Evolutionary conservation across 2,888 invertebrate species (phyloP).

Genomic region (Chloromyia formosa): DNA sequence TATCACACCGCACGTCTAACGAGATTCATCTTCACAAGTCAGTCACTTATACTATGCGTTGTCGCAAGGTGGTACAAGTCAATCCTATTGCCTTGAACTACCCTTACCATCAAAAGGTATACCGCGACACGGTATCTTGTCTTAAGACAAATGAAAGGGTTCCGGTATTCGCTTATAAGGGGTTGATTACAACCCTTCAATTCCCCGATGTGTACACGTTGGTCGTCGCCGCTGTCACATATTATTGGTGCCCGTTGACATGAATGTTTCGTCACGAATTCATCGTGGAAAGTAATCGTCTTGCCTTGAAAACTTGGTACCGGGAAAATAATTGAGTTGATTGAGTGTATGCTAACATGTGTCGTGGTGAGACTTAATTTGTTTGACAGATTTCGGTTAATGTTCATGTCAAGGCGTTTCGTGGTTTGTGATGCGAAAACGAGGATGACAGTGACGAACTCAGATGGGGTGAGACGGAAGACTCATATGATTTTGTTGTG

Average conservation of each 20-base stretch:
- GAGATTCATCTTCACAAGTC: conserved; percentile 18
- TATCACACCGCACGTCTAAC: conserved; percentile 7
- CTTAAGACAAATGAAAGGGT: conserved; percentile 32
- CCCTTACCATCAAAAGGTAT: conserved; percentile 24
- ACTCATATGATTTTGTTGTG: too few relatives aligned
- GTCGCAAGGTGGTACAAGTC: not conserved
- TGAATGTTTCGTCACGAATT: conserved; percentile 49
- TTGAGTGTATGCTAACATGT: conserved; percentile 51
- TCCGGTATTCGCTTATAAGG: conserved; percentile 3
- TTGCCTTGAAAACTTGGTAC: conserved; percentile 48
- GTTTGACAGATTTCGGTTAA: conserved; percentile 51
- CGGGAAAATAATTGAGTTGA: conserved; percentile 47
- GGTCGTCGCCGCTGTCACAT: conserved; percentile 11
- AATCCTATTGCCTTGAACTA: not conserved
- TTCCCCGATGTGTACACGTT: not conserved
- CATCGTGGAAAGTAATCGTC: conserved; percentile 46
- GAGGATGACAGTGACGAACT: not conserved
- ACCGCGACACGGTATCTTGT: not conserved
- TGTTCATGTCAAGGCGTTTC: conserved; percentile 42
- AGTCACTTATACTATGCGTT: not conserved
- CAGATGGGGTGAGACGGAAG: too few relatives aligned
- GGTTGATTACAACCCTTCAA: conserved; percentile 29
- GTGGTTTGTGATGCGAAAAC: conserved; percentile 30
- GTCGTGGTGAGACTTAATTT: conserved; percentile 50
- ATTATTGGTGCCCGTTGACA: conserved; percentile 41